Evolutionary conservation across 2,888 invertebrate genomes (phyloP).

Genomic region (Hirudinaria manillensis): DNA sequence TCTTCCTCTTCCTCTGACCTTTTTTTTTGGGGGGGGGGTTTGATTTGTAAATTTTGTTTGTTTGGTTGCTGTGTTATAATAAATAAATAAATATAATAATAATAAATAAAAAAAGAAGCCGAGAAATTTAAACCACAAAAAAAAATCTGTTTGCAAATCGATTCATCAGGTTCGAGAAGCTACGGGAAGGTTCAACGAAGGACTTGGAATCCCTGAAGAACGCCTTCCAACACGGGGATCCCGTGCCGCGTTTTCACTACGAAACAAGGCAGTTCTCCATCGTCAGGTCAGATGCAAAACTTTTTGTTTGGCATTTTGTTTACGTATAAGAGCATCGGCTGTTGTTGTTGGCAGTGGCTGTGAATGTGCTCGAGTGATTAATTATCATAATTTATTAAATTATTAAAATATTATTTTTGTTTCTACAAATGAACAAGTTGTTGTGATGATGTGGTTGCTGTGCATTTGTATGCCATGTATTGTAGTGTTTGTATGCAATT

Average conservation of each 20-base stretch:
- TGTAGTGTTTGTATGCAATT: background rate
- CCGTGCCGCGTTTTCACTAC: conserved; percentile 80
- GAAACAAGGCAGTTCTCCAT: conserved; percentile 77
- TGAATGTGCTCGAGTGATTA: no score
- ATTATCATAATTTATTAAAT: background rate
- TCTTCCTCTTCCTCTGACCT: no score
- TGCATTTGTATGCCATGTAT: no score
- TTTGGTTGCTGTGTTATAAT: no score
- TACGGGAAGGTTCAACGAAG: conserved; percentile 75
- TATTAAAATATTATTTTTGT: background rate
- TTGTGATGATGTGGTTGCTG: no score
- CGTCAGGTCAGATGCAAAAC: conserved; percentile 67
- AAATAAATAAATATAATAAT: no score
- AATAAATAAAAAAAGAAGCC: no score
- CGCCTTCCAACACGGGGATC: conserved; percentile 61
- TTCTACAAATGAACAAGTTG: no score
- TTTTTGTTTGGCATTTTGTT: no score
- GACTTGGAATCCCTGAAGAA: conserved; percentile 79
- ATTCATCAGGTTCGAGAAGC: conserved; percentile 69
- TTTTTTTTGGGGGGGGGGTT: no score
- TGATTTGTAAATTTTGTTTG: no score
- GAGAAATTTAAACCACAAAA: no score
- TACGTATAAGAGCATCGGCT: background rate
- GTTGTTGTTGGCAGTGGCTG: background rate
- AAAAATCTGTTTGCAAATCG: background rate